phyloP scores from a whole-genome alignment of 2,888 invertebrate genomes.

The Agriotes lineatus region DNA sequence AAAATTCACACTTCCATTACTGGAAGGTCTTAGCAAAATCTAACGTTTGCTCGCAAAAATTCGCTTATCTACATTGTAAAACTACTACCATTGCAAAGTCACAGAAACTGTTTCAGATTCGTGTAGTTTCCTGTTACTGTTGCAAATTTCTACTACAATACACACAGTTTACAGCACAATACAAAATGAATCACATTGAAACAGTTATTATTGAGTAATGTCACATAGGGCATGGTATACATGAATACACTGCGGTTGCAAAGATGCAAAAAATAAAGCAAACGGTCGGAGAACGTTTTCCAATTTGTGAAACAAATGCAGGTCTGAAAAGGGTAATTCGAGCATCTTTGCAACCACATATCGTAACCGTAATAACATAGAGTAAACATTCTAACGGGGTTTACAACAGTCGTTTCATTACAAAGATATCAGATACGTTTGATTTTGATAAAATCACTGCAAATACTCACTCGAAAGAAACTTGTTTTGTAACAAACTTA shows the following conservation, averaged over 20 bases:
- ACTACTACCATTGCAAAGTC: constrained; percentile 13
- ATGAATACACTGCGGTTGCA: constrained; percentile 47
- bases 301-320: background rate
- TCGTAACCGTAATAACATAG: constrained; percentile 44
- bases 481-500: constrained; percentile 46
- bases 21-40: background rate
- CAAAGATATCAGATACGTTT: constrained; percentile 51
- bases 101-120: background rate
- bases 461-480: constrained; percentile 47
- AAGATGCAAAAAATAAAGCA: constrained; percentile 30
- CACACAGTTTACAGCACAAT: constrained; percentile 63
- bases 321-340: background rate
- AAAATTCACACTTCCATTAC: too few relatives aligned
- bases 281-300: background rate
- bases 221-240: constrained; percentile 55
- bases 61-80: constrained; percentile 22
- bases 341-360: constrained; percentile 29
- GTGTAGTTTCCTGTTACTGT: constrained; percentile 36
- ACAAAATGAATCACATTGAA: constrained; percentile 53
- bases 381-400: constrained; percentile 57
- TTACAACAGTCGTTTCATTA: constrained; percentile 59
- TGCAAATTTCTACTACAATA: constrained; percentile 56
- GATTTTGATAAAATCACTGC: constrained; percentile 49
- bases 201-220: constrained; percentile 55
- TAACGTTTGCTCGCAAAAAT: constrained; percentile 34